Conservation (phyloP, 2,113 vertebrate species). For the Glaucomys volans region DNA sequence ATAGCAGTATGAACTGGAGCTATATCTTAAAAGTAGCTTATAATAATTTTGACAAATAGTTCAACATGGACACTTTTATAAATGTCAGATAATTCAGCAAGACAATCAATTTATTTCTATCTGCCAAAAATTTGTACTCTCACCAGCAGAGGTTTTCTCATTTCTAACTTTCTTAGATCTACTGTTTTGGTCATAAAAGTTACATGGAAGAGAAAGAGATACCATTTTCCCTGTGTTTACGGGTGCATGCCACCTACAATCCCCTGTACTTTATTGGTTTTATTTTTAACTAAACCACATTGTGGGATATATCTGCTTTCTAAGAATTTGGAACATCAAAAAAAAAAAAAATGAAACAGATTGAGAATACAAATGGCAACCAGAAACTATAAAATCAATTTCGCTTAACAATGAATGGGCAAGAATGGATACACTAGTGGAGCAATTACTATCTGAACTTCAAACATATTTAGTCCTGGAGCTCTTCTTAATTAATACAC, state of each 20-base stretch:
- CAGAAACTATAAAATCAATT: conserved; percentile 39
- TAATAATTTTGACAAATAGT: not conserved
- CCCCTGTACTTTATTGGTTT: not conserved
- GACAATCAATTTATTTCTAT: not conserved
- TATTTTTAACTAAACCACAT: conserved; percentile 32
- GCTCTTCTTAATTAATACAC: not conserved
- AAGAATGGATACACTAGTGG: not conserved
- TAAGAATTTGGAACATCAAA: not conserved
- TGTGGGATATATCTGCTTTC: not conserved
- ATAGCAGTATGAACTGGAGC: not conserved
- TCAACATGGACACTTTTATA: not conserved
- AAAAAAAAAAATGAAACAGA: conserved; percentile 18
- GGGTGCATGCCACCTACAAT: not conserved
- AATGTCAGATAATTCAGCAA: not conserved
- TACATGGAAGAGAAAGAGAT: conserved; percentile 15
- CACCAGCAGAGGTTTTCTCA: conserved; percentile 50
- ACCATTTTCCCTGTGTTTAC: not conserved
- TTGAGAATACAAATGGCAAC: not conserved
- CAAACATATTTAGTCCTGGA: not conserved
- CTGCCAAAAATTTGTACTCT: conserved; percentile 69
- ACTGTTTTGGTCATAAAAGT: conserved; percentile 51
- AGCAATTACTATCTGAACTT: not conserved
- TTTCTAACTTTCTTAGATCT: not conserved
- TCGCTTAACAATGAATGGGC: not conserved
- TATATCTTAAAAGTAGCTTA: conserved; percentile 1